Evolutionary conservation across 2,113 vertebrate genomes (phyloP).

Genomic region (Noctilio leporinus): DNA sequence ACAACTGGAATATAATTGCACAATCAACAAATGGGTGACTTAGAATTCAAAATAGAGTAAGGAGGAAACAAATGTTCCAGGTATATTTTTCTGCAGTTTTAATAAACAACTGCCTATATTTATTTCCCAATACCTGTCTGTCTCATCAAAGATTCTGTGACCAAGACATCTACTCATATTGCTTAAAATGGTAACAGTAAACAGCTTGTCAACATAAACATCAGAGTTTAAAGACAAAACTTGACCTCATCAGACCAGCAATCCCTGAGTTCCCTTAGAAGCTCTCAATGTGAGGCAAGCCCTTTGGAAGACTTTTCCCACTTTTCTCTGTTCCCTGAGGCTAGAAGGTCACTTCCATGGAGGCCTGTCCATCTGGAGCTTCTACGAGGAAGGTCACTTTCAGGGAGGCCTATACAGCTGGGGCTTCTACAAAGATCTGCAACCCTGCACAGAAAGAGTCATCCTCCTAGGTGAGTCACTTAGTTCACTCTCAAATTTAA

Average conservation of each 20-base stretch:
- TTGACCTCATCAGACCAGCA: not conserved
- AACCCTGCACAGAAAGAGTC: not conserved
- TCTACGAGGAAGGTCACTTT: not conserved
- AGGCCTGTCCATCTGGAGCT: not conserved
- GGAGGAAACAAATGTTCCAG: not conserved
- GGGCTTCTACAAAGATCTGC: not conserved
- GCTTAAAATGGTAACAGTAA: not conserved
- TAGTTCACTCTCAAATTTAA: not conserved
- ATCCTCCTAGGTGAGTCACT: not conserved
- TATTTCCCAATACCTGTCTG: not conserved
- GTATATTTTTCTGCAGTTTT: not conserved
- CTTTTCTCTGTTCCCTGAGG: not conserved
- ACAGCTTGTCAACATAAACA: not conserved
- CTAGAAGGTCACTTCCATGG: not conserved
- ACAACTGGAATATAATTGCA: not conserved
- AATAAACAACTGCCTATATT: not conserved
- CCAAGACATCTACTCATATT: not conserved
- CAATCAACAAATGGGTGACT: not conserved
- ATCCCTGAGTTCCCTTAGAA: not conserved
- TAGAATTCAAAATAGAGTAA: not conserved
- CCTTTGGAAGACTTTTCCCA: not conserved
- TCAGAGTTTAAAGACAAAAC: not conserved
- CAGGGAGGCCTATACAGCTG: not conserved
- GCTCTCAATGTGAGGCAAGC: not conserved
- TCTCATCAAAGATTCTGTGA: not conserved